These are phyloP conservation scores for Helostoma temminkii DNA, from an alignment of 2,797 vertebrate genomes.

Conservation along the genomic window DNA sequence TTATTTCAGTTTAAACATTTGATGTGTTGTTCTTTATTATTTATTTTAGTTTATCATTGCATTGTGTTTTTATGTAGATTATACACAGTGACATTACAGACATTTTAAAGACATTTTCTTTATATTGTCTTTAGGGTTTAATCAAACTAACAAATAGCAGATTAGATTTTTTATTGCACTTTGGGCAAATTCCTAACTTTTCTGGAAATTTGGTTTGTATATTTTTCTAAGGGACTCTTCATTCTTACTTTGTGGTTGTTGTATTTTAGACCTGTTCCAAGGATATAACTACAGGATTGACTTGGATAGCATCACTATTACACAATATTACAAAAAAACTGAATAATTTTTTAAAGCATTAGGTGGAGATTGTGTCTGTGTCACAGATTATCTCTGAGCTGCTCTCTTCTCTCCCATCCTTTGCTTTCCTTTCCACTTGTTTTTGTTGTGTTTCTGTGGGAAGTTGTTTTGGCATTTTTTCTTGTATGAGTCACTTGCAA, in stretches of 20 bases:
- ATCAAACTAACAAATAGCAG: no score
- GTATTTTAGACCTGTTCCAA: not conserved
- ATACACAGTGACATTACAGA: no score
- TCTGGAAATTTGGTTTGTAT: no score
- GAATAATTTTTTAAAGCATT: slow-evolving; percentile 7
- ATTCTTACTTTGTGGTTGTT: not conserved
- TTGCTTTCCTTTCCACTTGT: slow-evolving; percentile 43
- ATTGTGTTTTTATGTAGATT: no score
- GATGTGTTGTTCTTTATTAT: no score
- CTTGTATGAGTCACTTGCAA: slow-evolving; percentile 18
- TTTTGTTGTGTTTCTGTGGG: slow-evolving; percentile 22
- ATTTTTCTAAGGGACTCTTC: not conserved
- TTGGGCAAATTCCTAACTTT: no score
- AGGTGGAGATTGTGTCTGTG: not conserved
- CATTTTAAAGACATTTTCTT: no score
- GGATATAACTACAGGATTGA: not conserved
- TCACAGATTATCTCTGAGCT: slow-evolving; percentile 56
- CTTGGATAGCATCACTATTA: not conserved
- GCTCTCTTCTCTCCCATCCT: slow-evolving; percentile 25
- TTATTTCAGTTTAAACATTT: no score
- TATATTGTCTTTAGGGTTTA: no score
- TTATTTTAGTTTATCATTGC: no score
- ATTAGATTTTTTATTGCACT: no score
- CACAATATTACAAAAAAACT: no score
- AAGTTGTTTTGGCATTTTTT: slow-evolving; percentile 24